Conservation (phyloP, 2,888 invertebrate species). For the Erynnis tages region DNA sequence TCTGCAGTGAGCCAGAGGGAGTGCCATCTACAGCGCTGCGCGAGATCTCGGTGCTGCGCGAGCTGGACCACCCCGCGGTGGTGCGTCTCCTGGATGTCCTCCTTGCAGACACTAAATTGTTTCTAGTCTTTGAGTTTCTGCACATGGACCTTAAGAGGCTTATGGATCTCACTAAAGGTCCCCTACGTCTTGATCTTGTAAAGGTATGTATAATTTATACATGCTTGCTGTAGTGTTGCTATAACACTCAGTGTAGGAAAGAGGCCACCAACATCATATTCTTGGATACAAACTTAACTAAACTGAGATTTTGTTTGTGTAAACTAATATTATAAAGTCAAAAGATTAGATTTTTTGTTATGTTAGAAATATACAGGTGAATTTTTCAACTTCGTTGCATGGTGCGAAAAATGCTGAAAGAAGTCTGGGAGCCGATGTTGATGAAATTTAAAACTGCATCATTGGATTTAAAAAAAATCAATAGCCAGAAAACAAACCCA, state of each 20-base stretch:
- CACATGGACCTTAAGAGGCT: slow-evolving; percentile 96
- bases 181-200: slow-evolving; percentile 83
- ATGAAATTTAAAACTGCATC: too few species aligned
- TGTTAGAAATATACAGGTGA: too few species aligned
- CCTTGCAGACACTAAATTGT: slow-evolving; percentile 91
- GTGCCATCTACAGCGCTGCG: slow-evolving; percentile 98
- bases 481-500: too few species aligned
- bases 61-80: slow-evolving; percentile 93
- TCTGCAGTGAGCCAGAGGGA: slow-evolving; percentile 93
- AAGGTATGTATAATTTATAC: slow-evolving; percentile 76
- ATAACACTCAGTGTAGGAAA: too few species aligned
- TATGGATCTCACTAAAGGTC: slow-evolving; percentile 86
- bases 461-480: too few species aligned
- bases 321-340: background rate
- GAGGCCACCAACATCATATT: too few species aligned
- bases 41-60: slow-evolving; percentile 96
- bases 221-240: too few species aligned
- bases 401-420: too few species aligned
- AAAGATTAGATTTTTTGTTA: too few species aligned
- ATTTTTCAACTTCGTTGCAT: too few species aligned
- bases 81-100: slow-evolving; percentile 95
- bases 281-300: too few species aligned
- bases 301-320: background rate
- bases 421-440: too few species aligned
- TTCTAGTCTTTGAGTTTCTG: slow-evolving; percentile 96